phyloP scores from a whole-genome alignment of 2,113 vertebrate genomes.

The Synodontis membranacea region DNA sequence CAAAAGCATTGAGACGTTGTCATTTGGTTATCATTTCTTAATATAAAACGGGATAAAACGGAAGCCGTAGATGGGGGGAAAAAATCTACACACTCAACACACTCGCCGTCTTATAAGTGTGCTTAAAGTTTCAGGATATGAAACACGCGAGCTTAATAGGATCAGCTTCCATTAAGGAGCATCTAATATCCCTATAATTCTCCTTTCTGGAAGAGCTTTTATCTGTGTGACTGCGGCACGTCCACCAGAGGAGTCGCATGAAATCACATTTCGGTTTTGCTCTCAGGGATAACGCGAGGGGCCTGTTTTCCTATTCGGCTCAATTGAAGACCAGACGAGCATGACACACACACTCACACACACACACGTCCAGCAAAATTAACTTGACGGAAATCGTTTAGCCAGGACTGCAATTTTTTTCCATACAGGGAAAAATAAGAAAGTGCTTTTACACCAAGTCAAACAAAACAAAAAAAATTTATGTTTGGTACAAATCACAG shows the following conservation, averaged over 20 bases:
- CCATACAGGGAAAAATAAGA: neutral
- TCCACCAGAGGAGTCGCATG: neutral
- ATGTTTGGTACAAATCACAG: too few species aligned
- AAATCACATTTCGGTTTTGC: neutral
- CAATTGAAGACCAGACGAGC: neutral
- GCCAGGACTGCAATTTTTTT: neutral
- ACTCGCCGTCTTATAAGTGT: neutral
- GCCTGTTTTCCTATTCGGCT: neutral
- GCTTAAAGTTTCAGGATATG: neutral
- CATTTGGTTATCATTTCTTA: neutral
- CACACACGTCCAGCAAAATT: neutral
- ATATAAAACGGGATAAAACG: neutral
- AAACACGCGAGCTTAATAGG: slow-evolving; percentile 18
- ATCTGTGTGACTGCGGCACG: slow-evolving; percentile 20
- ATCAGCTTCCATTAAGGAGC: slow-evolving; percentile 25
- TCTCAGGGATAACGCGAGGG: neutral
- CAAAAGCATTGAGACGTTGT: neutral
- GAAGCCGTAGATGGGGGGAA: neutral
- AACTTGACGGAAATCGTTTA: neutral
- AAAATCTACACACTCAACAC: neutral
- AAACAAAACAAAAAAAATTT: neutral
- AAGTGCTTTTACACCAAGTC: neutral
- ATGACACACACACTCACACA: neutral
- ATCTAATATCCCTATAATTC: slow-evolving; percentile 37
- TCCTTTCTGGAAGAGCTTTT: slow-evolving; percentile 10